Conservation (phyloP, 1,140 invertebrate genomes). For the Aphidius ervi region DNA sequence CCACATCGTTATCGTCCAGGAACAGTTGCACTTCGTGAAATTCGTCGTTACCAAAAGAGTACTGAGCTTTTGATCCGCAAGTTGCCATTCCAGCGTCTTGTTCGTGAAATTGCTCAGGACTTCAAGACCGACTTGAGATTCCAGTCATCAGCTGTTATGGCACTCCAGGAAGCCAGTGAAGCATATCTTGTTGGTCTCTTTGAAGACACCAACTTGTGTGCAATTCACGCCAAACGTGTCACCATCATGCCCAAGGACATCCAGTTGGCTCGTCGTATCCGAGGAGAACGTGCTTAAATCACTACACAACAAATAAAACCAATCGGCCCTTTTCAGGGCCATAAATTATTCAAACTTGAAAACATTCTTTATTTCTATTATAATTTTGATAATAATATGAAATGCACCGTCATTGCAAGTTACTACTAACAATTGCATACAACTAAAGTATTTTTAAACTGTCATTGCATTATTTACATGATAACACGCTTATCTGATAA, state of each 20-base stretch:
- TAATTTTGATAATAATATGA: too few relatives aligned
- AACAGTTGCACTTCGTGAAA: conserved; percentile 1
- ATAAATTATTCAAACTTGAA: background rate
- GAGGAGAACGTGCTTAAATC: background rate
- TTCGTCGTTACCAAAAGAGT: conserved; percentile 5
- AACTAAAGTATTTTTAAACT: too few relatives aligned
- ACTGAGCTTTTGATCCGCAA: conserved; percentile 4
- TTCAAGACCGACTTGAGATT: conserved; percentile 5
- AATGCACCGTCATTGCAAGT: too few relatives aligned
- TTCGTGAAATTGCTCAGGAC: conserved; percentile 5
- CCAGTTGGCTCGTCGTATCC: conserved; percentile 6
- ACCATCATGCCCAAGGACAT: conserved; percentile 10
- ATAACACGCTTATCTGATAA: too few relatives aligned
- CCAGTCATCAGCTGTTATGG: conserved; percentile 4
- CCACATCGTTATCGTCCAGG: conserved; percentile 1
- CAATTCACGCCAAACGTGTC: background rate
- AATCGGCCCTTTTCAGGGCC: conserved; percentile 10
- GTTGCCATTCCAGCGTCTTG: conserved; percentile 3
- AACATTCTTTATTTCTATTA: too few relatives aligned
- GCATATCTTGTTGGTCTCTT: conserved; percentile 5
- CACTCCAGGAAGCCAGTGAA: conserved; percentile 4
- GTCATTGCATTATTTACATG: too few relatives aligned
- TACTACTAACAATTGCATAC: too few relatives aligned
- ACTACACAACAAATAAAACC: background rate
- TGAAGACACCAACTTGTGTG: conserved; percentile 1